Evolutionary conservation across 1,140 invertebrate species (phyloP).

Genomic region (Lutraria rhynchaena): DNA sequence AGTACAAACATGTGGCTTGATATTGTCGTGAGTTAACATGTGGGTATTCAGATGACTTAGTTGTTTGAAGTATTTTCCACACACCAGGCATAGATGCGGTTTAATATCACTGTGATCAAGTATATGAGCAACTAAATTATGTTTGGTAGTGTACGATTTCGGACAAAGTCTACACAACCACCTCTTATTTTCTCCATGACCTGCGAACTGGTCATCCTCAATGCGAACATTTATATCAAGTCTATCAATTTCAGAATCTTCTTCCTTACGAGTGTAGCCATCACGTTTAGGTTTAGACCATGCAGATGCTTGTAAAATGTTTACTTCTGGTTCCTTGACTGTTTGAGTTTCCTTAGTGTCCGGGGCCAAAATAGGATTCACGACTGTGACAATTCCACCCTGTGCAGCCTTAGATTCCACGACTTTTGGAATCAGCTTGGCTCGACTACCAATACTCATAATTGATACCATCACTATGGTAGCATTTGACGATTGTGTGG

Average conservation of each 20-base stretch:
- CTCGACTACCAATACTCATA: conserved; percentile 64
- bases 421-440: conserved; percentile 47
- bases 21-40: conserved; percentile 80
- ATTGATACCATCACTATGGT: conserved; percentile 76
- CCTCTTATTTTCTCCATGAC: conserved; percentile 75
- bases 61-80: conserved; percentile 81
- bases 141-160: conserved; percentile 81
- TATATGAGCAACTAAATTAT: conserved; percentile 81
- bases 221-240: conserved; percentile 77
- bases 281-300: conserved; percentile 55
- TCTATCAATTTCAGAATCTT: conserved; percentile 62
- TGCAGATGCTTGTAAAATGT: conserved; percentile 32
- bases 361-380: conserved; percentile 20
- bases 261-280: conserved; percentile 26
- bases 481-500: conserved; percentile 70
- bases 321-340: conserved; percentile 3
- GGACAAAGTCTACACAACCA: conserved; percentile 79
- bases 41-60: conserved; percentile 80
- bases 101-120: conserved; percentile 80
- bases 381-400: conserved; percentile 43
- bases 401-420: conserved; percentile 45
- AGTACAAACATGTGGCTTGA: conserved; percentile 79
- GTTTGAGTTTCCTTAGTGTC: conserved; percentile 29
- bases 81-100: conserved; percentile 79
- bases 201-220: conserved; percentile 75